phyloP scores from a whole-genome alignment of 2,113 vertebrate genomes.

The Elanoides forficatus region DNA sequence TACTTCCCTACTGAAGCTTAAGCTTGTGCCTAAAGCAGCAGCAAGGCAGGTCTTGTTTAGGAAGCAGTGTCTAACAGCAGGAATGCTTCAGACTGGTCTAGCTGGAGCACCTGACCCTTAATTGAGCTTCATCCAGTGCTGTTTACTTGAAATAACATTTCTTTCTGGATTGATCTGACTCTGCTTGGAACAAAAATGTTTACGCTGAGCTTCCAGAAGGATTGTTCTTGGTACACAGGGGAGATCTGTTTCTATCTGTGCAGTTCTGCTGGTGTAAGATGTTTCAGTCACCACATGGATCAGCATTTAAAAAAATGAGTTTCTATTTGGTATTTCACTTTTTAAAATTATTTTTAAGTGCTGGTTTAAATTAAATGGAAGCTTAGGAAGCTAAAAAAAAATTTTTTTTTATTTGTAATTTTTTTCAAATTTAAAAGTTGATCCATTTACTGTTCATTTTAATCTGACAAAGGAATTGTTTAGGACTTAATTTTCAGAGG shows the following conservation, averaged over 20 bases:
- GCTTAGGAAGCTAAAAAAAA: accelerated
- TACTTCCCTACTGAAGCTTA: neutral
- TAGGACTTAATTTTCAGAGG: neutral
- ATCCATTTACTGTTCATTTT: neutral
- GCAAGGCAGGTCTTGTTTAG: neutral
- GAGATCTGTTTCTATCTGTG: neutral
- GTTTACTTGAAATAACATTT: neutral
- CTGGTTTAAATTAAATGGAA: neutral
- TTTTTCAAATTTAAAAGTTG: neutral
- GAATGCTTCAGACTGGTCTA: neutral
- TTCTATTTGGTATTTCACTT: neutral
- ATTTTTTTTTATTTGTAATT: neutral
- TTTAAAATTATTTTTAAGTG: neutral
- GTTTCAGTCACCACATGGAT: neutral
- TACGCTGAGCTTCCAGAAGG: neutral
- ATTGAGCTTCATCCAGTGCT: neutral
- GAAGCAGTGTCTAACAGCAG: neutral
- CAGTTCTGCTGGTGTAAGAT: neutral
- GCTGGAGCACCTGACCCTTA: neutral
- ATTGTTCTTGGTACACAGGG: neutral
- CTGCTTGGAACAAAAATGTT: neutral
- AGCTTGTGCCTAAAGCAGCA: neutral
- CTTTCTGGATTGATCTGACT: neutral
- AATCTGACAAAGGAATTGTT: neutral
- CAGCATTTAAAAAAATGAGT: neutral